These are phyloP conservation scores for Drepana falcataria DNA, from an alignment of 2,888 invertebrate species.

Conservation along the genomic window DNA sequence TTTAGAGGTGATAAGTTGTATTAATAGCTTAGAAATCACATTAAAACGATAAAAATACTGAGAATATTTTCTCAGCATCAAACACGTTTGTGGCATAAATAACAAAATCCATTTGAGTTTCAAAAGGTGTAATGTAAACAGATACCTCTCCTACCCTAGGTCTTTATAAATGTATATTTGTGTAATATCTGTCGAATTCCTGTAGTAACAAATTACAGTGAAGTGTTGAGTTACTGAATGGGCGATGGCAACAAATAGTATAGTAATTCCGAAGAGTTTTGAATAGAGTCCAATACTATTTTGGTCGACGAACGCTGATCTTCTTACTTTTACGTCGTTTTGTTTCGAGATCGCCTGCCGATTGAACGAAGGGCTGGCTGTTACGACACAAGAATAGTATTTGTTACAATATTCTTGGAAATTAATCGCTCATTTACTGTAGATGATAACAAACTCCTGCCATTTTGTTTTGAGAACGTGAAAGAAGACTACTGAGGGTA, in stretches of 20 bases:
- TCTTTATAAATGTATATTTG: constrained; percentile 51
- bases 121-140: constrained; percentile 35
- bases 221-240: constrained; percentile 75
- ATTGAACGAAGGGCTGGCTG: constrained; percentile 39
- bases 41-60: background rate
- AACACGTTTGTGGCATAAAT: constrained; percentile 37
- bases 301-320: constrained; percentile 66
- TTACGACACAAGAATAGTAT: constrained; percentile 25
- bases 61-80: constrained; percentile 23
- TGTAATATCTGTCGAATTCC: constrained; percentile 66
- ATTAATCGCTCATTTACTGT: constrained; percentile 8
- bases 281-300: constrained; percentile 77
- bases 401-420: constrained; percentile 14
- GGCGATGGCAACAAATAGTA: constrained; percentile 67
- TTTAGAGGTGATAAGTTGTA: background rate
- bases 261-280: constrained; percentile 76
- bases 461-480: background rate
- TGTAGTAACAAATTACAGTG: constrained; percentile 57
- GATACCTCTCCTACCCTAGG: constrained; percentile 26
- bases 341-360: constrained; percentile 42
- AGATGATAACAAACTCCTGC: constrained; percentile 7
- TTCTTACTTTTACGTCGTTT: constrained; percentile 61
- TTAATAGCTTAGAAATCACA: background rate
- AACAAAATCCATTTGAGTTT: constrained; percentile 32
- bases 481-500: background rate